A percentile compares a stretch with the other conserved stretches of the same genome.
Conservation (phyloP, 1,140 invertebrate genomes). For the Megalopta genalis region DNA sequence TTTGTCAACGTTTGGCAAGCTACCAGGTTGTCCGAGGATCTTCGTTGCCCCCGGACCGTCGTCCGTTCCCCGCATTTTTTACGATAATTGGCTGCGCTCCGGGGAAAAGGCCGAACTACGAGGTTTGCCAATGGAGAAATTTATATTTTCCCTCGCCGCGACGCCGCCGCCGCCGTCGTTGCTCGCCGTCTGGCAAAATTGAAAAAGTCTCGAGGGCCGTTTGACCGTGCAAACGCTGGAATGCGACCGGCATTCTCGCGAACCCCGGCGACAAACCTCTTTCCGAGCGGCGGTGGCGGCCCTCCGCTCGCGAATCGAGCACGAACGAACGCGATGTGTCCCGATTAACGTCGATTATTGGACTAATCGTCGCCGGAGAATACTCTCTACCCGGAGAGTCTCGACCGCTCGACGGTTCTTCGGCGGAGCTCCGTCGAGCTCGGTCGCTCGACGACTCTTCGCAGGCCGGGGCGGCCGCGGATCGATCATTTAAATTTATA, state of each 20-base stretch:
- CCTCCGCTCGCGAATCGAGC: background rate
- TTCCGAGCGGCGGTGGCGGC: too few relatives aligned
- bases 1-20: conserved; percentile 52
- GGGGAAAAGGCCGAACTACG: background rate
- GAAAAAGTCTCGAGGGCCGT: background rate
- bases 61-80: conserved; percentile 42
- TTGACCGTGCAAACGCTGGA: background rate
- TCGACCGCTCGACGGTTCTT: too few relatives aligned
- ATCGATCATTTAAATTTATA: conserved; percentile 61
- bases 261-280: too few relatives aligned
- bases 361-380: conserved; percentile 29
- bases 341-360: conserved; percentile 24
- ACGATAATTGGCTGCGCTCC: conserved; percentile 41
- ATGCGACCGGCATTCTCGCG: too few relatives aligned
- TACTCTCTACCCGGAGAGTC: too few relatives aligned
- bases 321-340: background rate
- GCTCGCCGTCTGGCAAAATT: background rate
- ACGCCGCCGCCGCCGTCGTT: too few relatives aligned
- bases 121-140: conserved; percentile 37
- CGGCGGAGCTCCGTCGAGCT: too few relatives aligned
- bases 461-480: background rate
- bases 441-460: conserved; percentile 11
- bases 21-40: conserved; percentile 38
- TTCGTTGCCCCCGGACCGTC: conserved; percentile 30
- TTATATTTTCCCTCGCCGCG: conserved; percentile 33